Evolutionary conservation across 1,140 invertebrate genomes (phyloP), one percentile per base, ranked within the genome.

Genomic region (Ectropis grisescens): DNA sequence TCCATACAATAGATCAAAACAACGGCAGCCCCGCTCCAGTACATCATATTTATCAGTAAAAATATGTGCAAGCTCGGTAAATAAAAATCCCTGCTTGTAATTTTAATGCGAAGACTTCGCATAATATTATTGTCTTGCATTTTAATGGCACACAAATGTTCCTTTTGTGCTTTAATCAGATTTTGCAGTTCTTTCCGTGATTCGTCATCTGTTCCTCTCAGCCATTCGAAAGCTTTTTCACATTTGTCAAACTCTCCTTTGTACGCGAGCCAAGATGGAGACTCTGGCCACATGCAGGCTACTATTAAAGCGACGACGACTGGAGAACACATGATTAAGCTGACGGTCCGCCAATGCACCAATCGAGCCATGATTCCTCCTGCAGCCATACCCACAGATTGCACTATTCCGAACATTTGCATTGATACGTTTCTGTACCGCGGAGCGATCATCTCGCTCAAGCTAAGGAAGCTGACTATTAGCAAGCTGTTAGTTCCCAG

Each of bases 201-300:
- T 15, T 15, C 35, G 15, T 15, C 29, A 25, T 37, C 22, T 2
- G 13, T 30, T 0, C 35, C 35, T 31, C 35, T 14, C n/a, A 37
- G 3, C 35, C 35, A 37, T 2, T 15, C 9, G 23, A 37, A 37
- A n/a, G 29, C 19, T 16, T 37, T 15, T 25, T 37, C 35, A 31
- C 11, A 15, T 1, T 24, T 19, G 13, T 37, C 29, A 13, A 31
- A 37, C 13, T 26, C 29, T 1, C 35, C 35, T 37, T 37, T 37
- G 25, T 16, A 31, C 9, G 35, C 35, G 5, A 37, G 12, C 35
- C 35, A 37, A 0, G 28, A 30, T 5, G 35, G 35, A 10, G 35
- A 37, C 15, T 37, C 35, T 1, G 35, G 35, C 19, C 28, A 37
- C n/a, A 25, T 8, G 1, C 12, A 11, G 1, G n/a, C n/a, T 13